A percentile compares a stretch with the other conserved stretches of the same genome.
These are phyloP conservation scores for Nomada ruficornis DNA, from an alignment of 2,888 invertebrate genomes.

Conservation along the genomic window DNA sequence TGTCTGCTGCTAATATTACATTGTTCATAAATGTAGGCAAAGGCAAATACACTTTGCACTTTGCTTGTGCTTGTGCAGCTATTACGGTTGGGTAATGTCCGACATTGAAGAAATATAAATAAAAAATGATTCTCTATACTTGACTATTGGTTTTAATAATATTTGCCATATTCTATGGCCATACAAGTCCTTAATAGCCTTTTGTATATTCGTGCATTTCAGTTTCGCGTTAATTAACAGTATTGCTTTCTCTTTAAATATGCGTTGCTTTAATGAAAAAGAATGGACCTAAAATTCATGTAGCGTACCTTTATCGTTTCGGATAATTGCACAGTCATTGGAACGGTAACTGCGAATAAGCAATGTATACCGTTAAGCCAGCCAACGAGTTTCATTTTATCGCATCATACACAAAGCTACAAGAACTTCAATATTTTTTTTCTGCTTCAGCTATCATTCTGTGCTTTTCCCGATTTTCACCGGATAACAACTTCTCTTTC, in stretches of 20 bases:
- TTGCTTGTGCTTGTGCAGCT: no score
- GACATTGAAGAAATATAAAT: no score
- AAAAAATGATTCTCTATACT: no score
- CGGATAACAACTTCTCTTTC: conserved; percentile 14
- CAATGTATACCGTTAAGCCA: background rate
- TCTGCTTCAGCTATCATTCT: background rate
- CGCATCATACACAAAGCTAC: background rate
- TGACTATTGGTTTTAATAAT: no score
- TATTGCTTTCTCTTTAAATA: background rate
- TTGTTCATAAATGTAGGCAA: no score
- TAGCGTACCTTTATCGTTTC: background rate
- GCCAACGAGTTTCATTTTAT: background rate
- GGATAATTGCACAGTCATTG: background rate
- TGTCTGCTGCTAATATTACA: no score
- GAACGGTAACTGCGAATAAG: background rate
- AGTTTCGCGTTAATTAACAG: background rate
- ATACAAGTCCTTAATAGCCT: no score
- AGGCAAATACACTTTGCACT: no score
- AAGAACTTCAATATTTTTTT: background rate
- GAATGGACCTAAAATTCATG: background rate
- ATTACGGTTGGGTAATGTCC: no score
- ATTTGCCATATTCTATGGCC: no score
- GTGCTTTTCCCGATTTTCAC: background rate
- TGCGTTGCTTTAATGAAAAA: background rate
- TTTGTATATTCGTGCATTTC: background rate